Percentiles rank a stretch among this genome's conserved stretches.
Conservation (phyloP, 2,113 vertebrate genomes). For the Apodemus speciosus region DNA sequence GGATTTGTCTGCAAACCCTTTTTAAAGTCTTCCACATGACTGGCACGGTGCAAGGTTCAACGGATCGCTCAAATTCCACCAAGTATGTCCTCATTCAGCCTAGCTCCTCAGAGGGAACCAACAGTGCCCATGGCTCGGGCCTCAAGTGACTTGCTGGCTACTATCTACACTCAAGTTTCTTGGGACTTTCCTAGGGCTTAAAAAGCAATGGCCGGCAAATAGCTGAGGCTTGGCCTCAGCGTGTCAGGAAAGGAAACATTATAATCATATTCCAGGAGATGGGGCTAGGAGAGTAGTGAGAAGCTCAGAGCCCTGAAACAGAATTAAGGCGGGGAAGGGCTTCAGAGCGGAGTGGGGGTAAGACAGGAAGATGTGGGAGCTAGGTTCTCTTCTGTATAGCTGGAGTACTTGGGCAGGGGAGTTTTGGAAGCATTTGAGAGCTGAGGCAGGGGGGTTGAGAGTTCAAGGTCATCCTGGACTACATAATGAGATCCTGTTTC, state of each 20-base stretch:
- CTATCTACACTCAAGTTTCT: background rate
- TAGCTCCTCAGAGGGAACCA: background rate
- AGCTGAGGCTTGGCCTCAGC: background rate
- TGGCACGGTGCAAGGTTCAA: background rate
- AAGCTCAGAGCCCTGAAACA: too few species aligned
- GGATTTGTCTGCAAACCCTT: slow-evolving; percentile 63
- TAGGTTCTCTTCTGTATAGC: background rate
- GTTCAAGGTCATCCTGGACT: background rate
- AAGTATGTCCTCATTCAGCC: slow-evolving; percentile 54
- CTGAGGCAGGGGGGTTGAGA: background rate
- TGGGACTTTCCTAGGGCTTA: background rate
- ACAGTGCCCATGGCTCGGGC: background rate
- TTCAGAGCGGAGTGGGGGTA: background rate
- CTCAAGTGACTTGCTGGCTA: background rate
- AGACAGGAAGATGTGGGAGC: background rate
- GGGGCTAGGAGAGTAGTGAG: background rate
- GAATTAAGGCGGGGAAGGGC: background rate
- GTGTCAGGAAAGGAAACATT: background rate
- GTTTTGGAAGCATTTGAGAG: background rate
- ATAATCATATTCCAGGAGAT: background rate
- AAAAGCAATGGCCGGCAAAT: background rate
- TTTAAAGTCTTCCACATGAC: slow-evolving; percentile 75
- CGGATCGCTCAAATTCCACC: slow-evolving; percentile 37
- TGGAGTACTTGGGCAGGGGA: background rate
- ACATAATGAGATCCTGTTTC: background rate